Evolutionary conservation across 2,797 vertebrate species (phyloP).

Genomic region (Lerista edwardsae): DNA sequence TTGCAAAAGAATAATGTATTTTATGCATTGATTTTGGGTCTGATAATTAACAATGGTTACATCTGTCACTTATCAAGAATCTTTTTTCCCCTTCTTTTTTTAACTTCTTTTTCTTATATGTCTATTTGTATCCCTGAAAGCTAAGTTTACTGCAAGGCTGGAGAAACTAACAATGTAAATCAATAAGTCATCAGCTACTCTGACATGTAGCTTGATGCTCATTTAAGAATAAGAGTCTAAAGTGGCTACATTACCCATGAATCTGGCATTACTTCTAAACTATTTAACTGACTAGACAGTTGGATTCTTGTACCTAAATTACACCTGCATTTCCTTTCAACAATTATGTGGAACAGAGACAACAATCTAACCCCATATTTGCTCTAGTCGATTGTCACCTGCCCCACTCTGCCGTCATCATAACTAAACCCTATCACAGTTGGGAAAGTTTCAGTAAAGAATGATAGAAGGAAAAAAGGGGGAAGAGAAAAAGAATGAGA

Average conservation of each 20-base stretch:
- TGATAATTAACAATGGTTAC: conserved; percentile 65
- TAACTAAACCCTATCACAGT: not conserved
- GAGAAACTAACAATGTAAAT: conserved; percentile 56
- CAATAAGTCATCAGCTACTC: not conserved
- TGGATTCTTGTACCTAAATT: not conserved
- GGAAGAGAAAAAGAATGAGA: not conserved
- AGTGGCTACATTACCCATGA: not conserved
- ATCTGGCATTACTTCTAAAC: conserved; percentile 16
- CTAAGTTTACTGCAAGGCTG: conserved; percentile 36
- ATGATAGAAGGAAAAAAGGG: not conserved
- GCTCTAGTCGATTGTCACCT: not conserved
- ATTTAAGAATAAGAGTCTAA: not conserved
- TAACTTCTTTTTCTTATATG: conserved; percentile 31
- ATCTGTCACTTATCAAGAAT: conserved; percentile 59
- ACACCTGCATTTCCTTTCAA: not conserved
- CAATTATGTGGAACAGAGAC: not conserved
- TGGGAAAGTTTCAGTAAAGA: not conserved
- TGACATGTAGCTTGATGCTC: not conserved
- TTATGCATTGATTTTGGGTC: conserved; percentile 71
- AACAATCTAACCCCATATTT: not conserved
- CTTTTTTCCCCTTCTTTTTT: conserved; percentile 12
- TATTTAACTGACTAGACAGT: not conserved
- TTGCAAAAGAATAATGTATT: conserved; percentile 73
- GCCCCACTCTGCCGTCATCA: not conserved
- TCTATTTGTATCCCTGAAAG: conserved; percentile 26